phyloP scores from a whole-genome alignment of 2,797 vertebrate genomes.

The Dermochelys coriacea region DNA sequence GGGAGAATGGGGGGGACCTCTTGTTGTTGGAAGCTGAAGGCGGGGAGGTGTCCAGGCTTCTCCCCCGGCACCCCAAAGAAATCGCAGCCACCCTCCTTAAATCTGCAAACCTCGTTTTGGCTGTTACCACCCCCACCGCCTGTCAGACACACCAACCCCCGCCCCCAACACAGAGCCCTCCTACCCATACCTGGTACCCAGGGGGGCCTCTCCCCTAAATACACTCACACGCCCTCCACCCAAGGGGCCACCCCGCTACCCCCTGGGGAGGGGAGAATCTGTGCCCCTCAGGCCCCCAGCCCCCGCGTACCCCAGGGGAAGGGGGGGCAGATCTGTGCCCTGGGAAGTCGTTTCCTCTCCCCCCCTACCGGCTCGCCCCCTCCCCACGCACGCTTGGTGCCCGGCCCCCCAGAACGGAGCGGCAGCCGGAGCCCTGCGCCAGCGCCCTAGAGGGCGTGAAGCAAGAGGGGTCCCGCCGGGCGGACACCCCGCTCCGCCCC shows the following conservation, averaged over 20 bases:
- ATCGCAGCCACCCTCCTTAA: neutral
- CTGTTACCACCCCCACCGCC: no score
- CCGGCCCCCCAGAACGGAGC: neutral
- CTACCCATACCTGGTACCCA: neutral
- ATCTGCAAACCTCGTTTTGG: neutral
- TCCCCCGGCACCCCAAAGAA: neutral
- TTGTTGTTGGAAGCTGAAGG: neutral
- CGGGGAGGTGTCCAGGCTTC: neutral
- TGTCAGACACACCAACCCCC: no score
- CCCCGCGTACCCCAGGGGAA: no score
- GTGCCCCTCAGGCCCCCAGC: neutral
- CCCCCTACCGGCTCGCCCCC: no score
- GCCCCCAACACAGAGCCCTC: no score
- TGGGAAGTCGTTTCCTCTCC: neutral
- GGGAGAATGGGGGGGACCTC: neutral
- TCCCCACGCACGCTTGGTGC: no score
- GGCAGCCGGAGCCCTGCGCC: neutral
- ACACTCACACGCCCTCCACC: neutral
- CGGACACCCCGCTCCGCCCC: neutral
- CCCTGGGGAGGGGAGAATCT: neutral
- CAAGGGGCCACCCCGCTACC: neutral
- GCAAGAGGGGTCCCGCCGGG: neutral
- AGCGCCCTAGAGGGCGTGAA: no score
- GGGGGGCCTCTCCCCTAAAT: neutral
- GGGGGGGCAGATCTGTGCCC: neutral